phyloP scores from a whole-genome alignment of 2,113 vertebrate species.

The Seriola rivoliana region DNA sequence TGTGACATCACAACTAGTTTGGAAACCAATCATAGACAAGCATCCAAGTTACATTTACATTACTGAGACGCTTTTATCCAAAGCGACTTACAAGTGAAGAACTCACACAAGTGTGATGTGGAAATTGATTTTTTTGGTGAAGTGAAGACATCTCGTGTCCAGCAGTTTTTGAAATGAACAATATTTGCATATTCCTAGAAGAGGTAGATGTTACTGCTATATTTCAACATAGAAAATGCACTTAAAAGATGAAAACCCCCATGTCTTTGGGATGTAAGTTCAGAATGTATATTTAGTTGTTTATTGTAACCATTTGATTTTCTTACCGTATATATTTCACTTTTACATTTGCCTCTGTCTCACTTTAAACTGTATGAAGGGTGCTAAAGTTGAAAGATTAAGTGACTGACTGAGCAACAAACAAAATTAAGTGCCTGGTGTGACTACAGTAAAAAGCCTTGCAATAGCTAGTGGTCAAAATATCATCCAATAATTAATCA shows the following conservation, averaged over 20 bases:
- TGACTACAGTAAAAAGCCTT: slow-evolving; percentile 58
- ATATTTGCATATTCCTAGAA: background rate
- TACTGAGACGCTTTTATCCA: no score
- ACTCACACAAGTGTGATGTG: no score
- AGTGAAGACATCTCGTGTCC: background rate
- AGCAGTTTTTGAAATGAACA: background rate
- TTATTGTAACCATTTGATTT: background rate
- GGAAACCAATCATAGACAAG: background rate
- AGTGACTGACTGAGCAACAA: slow-evolving; percentile 53
- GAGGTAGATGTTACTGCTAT: no score
- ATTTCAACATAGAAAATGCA: background rate
- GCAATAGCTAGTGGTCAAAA: slow-evolving; percentile 62
- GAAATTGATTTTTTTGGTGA: no score
- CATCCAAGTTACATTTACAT: background rate
- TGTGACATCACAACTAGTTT: background rate
- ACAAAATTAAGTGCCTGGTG: slow-evolving; percentile 56
- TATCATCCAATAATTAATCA: slow-evolving; percentile 72
- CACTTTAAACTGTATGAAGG: slow-evolving; percentile 26
- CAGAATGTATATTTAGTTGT: background rate
- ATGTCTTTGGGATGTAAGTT: background rate
- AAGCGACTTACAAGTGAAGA: no score
- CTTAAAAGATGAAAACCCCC: no score
- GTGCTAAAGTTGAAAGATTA: slow-evolving; percentile 43
- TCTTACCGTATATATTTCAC: background rate
- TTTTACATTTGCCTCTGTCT: slow-evolving; percentile 14